Evolutionary conservation across 2,113 vertebrate genomes (phyloP).

Genomic region (Mesocricetus auratus): DNA sequence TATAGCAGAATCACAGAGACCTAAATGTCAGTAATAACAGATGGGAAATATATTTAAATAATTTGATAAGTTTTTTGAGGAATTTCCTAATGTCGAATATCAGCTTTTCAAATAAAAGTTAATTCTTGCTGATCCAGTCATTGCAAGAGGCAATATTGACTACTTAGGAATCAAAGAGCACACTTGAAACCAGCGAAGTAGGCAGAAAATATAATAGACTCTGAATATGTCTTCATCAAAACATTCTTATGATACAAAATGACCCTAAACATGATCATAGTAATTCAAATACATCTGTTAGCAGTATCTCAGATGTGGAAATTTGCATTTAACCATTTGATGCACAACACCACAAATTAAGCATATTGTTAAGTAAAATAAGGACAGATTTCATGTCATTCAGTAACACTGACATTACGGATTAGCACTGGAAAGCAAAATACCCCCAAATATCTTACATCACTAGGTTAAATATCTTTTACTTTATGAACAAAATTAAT

Average conservation of each 20-base stretch:
- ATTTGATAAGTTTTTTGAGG: constrained; percentile 5
- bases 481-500: neutral
- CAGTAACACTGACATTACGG: neutral
- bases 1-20: neutral
- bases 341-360: neutral
- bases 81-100: neutral
- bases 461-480: neutral
- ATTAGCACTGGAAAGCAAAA: neutral
- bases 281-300: neutral
- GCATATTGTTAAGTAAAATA: neutral
- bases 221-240: neutral
- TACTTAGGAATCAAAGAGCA: neutral
- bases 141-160: neutral
- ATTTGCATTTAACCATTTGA: neutral
- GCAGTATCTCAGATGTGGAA: neutral
- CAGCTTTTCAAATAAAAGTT: neutral
- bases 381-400: neutral
- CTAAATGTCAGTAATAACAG: neutral
- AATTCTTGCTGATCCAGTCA: neutral
- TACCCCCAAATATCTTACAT: neutral
- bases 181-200: neutral
- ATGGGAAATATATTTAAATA: neutral
- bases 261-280: neutral
- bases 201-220: neutral
- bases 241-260: neutral